phyloP scores from a whole-genome alignment of 2,888 invertebrate genomes.

The Agrochola lychnidis region DNA sequence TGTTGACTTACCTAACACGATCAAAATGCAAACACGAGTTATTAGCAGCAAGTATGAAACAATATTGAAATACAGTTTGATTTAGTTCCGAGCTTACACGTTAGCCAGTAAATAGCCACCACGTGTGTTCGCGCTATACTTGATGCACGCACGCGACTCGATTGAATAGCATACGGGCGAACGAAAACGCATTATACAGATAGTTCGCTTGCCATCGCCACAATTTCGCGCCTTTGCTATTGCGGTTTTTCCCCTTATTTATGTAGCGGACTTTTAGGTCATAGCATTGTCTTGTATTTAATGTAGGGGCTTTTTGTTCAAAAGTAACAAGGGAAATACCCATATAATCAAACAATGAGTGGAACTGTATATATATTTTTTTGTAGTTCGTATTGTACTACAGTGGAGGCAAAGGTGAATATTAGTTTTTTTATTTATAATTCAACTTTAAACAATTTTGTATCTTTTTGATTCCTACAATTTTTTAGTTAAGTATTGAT shows the following conservation, averaged over 20 bases:
- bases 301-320: conserved; percentile 8
- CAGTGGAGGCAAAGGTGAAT: background rate
- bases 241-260: conserved; percentile 24
- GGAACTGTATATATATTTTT: background rate
- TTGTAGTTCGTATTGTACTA: background rate
- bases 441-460: no score
- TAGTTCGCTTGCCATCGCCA: background rate
- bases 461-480: no score
- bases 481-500: no score
- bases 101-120: background rate
- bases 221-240: background rate
- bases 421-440: background rate
- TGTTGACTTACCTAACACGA: conserved; percentile 25
- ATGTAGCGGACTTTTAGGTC: conserved; percentile 4
- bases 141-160: background rate
- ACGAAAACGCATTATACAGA: background rate
- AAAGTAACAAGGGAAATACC: conserved; percentile 1
- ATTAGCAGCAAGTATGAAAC: conserved; percentile 5
- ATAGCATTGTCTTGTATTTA: background rate
- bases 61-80: background rate
- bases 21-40: conserved; percentile 12
- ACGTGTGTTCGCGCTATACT: conserved; percentile 30
- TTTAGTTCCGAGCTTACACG: background rate
- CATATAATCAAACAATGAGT: background rate
- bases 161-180: background rate